Evolutionary conservation across 2,797 vertebrate genomes (phyloP).

Genomic region (Carcharodon carcharias): DNA sequence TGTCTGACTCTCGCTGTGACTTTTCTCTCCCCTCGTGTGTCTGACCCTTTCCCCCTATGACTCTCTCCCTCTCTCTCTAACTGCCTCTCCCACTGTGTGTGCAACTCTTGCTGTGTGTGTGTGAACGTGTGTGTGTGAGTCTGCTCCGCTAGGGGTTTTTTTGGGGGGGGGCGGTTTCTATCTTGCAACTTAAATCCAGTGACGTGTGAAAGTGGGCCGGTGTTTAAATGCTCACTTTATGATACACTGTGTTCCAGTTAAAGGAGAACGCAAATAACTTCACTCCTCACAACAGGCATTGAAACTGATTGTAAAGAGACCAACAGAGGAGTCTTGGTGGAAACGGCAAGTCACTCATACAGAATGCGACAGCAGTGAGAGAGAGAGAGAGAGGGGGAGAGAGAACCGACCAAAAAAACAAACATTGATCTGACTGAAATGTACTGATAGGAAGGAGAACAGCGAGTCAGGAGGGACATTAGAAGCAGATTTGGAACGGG

Average conservation of each 20-base stretch:
- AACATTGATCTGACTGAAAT: neutral
- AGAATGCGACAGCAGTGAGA: neutral
- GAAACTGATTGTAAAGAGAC: neutral
- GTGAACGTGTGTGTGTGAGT: neutral
- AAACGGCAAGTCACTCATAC: neutral
- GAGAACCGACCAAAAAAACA: neutral
- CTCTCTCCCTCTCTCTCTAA: neutral
- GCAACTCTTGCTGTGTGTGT: neutral
- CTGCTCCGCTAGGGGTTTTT: neutral
- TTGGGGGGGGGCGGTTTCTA: neutral
- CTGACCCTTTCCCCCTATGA: neutral
- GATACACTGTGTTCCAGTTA: neutral
- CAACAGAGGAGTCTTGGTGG: neutral
- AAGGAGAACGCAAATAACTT: neutral
- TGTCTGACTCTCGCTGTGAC: neutral
- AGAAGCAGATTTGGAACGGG: neutral
- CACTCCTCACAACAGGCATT: neutral
- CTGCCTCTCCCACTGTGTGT: neutral
- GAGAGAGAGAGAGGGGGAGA: neutral
- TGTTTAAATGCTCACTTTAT: neutral
- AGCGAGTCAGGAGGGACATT: neutral
- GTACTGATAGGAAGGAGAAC: neutral
- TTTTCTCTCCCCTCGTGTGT: neutral
- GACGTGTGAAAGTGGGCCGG: slow-evolving; percentile 13
- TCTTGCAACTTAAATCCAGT: neutral